Conservation (phyloP, 2,888 invertebrate genomes). For the Campoplex capitator region DNA sequence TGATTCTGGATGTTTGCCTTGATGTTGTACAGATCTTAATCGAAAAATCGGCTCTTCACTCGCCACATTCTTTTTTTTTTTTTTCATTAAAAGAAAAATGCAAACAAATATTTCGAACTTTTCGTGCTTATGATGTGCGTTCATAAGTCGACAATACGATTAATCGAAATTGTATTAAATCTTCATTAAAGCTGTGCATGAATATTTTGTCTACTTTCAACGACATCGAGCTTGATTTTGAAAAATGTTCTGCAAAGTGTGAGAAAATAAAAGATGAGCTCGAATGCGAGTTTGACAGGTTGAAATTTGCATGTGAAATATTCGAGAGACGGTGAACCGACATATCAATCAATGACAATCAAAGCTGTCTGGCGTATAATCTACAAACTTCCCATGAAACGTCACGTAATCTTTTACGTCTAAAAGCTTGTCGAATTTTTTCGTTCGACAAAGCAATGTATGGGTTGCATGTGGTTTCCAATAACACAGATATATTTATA, state of each 20-base stretch:
- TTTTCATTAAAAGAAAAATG: not conserved
- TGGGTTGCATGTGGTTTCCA: not conserved
- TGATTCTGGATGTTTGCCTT: too few species aligned
- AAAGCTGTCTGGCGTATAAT: constrained; percentile 31
- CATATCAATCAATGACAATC: constrained; percentile 59
- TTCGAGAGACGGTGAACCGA: constrained; percentile 36
- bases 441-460: constrained; percentile 2
- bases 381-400: not conserved
- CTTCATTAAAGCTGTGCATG: not conserved
- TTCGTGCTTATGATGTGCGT: not conserved
- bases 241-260: not conserved
- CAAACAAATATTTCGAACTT: not conserved
- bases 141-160: not conserved
- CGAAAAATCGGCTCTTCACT: too few species aligned
- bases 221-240: not conserved
- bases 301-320: constrained; percentile 25
- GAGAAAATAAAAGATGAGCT: not conserved
- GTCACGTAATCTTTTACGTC: not conserved
- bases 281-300: constrained; percentile 21
- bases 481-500: not conserved
- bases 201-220: not conserved
- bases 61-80: too few species aligned
- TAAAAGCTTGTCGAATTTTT: constrained; percentile 12
- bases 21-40: too few species aligned
- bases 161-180: not conserved